Evolutionary conservation across 2,113 vertebrate genomes (phyloP).

Genomic region (Thamnophis sirtalis): DNA sequence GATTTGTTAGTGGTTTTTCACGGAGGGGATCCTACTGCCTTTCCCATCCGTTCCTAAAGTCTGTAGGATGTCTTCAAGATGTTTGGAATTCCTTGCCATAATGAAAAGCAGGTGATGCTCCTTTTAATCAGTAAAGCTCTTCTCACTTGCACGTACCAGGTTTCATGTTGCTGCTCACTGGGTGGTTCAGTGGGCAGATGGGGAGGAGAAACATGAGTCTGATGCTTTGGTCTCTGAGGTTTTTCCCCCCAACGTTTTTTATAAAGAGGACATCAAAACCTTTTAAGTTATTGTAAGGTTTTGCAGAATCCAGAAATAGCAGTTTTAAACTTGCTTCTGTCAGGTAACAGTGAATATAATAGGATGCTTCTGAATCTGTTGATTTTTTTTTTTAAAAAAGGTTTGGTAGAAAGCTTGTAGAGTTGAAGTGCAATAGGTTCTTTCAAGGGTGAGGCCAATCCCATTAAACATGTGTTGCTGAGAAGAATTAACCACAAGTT

Average conservation of each 20-base stretch:
- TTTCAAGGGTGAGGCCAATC: neutral
- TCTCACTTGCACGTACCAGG: neutral
- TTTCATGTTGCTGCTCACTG: neutral
- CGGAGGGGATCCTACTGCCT: neutral
- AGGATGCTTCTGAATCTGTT: neutral
- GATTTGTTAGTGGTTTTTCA: neutral
- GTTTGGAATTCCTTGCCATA: conserved; percentile 26
- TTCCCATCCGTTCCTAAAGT: neutral
- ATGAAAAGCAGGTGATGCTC: conserved; percentile 22
- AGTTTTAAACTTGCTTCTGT: neutral
- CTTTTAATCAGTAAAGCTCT: neutral
- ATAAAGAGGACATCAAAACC: too few species aligned
- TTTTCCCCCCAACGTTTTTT: neutral
- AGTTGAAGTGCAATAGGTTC: neutral
- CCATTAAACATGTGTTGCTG: neutral
- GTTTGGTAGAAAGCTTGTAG: neutral
- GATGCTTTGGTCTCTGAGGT: neutral
- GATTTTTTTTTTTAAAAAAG: neutral
- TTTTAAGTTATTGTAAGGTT: neutral
- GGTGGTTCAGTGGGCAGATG: neutral
- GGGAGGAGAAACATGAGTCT: neutral
- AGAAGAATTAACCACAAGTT: neutral
- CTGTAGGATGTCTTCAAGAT: neutral
- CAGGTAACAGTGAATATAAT: neutral
- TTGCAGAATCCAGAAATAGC: neutral